Base-by-base conservation (phyloP, 2,888 invertebrate species). In the Heliconius hortense region DNA sequence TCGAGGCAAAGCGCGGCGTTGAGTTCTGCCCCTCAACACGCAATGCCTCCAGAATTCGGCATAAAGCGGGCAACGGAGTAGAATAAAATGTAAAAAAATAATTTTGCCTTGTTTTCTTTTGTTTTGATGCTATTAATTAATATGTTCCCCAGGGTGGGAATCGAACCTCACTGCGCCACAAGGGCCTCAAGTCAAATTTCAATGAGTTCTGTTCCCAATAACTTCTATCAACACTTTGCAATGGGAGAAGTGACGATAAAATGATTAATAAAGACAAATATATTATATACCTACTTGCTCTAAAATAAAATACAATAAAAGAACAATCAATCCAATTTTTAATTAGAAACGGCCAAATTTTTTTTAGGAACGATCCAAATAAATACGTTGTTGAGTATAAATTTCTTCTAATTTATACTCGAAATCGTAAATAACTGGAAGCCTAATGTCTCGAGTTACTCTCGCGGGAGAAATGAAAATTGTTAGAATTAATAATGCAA, bases 401-500 rank as follows among this genome's bases (percentile, higher is more conserved):
- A 75, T 73, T 77, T 73, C 56, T 74, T 76, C 62, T 76, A 78
- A 76, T 77, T 78, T 72, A 77, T 76, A 72, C 72, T 26, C 70
- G 71, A 76, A 79, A 77, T 77, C 73, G 76, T 74, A 78, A 80
- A 79, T 80, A 78, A 77, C 67, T 60, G 56, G 72, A 28, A 62
- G 66, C 78, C 77, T 80, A 80, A 80, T 80, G 78, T 75, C 70
- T 78, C 79, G 78, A 79, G 81, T 80, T 78, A 79, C 78, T 74
- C 82, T 77, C 80, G 35, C 56, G 81, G 77, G 82, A 78, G 75
- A 72, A 74, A 77, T 80, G 78, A 76, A 81, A 78, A 79, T 81
- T 79, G 79, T 80, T 72, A 77, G 79, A 80, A 80, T 81, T 80
- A 80, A 79, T 80, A 80, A 80, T 78, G 76, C 72, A 78, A 81